Percentiles rank a stretch among this genome's conserved stretches.
Evolutionary conservation across 2,797 vertebrate species (phyloP).

Genomic region (Bufotes viridis): DNA sequence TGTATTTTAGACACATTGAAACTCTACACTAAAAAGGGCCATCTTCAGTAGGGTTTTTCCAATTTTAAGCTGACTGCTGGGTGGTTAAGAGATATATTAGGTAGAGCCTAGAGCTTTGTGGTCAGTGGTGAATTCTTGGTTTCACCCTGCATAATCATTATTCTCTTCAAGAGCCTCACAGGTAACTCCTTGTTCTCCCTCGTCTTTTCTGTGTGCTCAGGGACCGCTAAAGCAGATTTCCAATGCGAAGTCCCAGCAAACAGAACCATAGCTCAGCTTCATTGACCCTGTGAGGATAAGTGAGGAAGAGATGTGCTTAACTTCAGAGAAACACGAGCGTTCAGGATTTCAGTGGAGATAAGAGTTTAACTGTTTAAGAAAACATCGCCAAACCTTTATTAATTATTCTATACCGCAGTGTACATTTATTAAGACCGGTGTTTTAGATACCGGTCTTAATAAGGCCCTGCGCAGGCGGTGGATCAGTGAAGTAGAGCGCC

Average conservation of each 20-base stretch:
- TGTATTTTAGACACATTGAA: too few species aligned
- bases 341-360: neutral
- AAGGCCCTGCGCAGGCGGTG: too few species aligned
- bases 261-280: constrained; percentile 6
- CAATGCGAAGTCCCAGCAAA: constrained; percentile 9
- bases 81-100: neutral
- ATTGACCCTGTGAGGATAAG: neutral
- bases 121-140: neutral
- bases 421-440: too few species aligned
- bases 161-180: neutral
- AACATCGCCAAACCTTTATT: too few species aligned
- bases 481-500: too few species aligned
- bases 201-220: neutral
- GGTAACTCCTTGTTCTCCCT: neutral
- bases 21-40: too few species aligned
- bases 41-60: too few species aligned
- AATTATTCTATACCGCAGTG: too few species aligned
- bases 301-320: neutral
- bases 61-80: too few species aligned
- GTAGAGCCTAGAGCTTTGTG: neutral
- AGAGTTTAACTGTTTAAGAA: neutral
- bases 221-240: constrained; percentile 19
- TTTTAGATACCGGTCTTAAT: too few species aligned
- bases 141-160: neutral
- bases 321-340: neutral